Base-by-base conservation (phyloP, 2,888 invertebrate genomes). In the Xestoiulus laeticollis region DNA sequence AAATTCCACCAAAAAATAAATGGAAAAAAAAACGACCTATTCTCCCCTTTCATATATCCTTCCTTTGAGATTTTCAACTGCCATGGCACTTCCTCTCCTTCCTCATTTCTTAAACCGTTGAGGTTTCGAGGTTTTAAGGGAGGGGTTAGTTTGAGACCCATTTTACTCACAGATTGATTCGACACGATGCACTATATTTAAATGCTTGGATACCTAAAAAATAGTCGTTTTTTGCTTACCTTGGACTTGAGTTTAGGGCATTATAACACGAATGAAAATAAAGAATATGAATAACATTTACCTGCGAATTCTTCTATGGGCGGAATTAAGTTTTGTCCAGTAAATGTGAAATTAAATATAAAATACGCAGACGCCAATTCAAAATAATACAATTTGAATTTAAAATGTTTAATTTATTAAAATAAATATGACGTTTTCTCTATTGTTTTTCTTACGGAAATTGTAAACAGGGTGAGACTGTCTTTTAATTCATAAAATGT, bases 31-130 rank as follows among this genome's bases (percentile, higher is more conserved):
- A 38, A 38, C 38, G 22, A 68, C 22, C 22, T 68, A 68, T 68
- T 68, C 59, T 68, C 59, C 59, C 59, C 59, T 68, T 68, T 68
- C 59, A 68, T 68, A 68, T n/a, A n/a, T n/a, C n/a, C n/a, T n/a
- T 68, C 59, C 59, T 68, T 68, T 68, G 59, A 68, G 59, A 22
- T 22, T n/a, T 26, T 68, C 22, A 68, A 68, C 59, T 68, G n/a
- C n/a, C n/a, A n/a, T n/a, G 59, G 59, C 59, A 68, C 59, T 68
- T 68, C 59, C 59, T 68, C 59, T 68, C 59, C 59, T 68, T 68
- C 59, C 59, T 68, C 59, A 68, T 68, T 68, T 68, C 59, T 68
- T 68, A 68, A n/a, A 22, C 59, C 6, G 22, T 12, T 68, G 59
- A 59, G n/a, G 19, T 19, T 59, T 59, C n/a, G 48, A 59, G 19